Conservation (phyloP, 2,113 vertebrate genomes). For the Redunca redunca region DNA sequence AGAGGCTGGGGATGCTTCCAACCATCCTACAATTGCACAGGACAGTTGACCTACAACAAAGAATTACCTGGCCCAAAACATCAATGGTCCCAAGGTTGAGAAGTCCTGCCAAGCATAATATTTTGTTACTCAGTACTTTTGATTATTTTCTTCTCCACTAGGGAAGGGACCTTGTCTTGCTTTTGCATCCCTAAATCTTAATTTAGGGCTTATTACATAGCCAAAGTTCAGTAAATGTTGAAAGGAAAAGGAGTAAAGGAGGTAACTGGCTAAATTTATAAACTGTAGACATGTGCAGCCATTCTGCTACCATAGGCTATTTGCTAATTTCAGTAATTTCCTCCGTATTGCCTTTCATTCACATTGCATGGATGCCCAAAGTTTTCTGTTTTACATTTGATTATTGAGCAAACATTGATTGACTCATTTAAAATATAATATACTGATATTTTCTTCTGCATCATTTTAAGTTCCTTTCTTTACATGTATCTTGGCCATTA, state of each 20-base stretch:
- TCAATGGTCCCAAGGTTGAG: background rate
- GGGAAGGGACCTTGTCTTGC: background rate
- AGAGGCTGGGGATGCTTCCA: background rate
- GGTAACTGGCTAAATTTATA: background rate
- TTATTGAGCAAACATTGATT: background rate
- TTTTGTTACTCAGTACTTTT: background rate
- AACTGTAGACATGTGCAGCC: background rate
- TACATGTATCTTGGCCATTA: background rate
- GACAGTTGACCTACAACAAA: background rate
- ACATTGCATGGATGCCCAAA: background rate
- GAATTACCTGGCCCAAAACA: background rate
- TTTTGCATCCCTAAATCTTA: slow-evolving; percentile 22
- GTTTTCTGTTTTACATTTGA: background rate
- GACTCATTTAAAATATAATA: background rate
- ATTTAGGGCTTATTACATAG: background rate
- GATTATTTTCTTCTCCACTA: background rate
- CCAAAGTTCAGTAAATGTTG: background rate
- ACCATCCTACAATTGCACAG: background rate
- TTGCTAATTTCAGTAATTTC: background rate
- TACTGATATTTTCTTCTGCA: background rate
- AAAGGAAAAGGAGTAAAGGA: background rate
- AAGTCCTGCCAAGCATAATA: background rate
- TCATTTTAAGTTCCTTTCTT: background rate
- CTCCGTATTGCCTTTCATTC: background rate
- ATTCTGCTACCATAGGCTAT: background rate